Conservation (phyloP, 2,888 invertebrate species). For the Volucella inflata region DNA sequence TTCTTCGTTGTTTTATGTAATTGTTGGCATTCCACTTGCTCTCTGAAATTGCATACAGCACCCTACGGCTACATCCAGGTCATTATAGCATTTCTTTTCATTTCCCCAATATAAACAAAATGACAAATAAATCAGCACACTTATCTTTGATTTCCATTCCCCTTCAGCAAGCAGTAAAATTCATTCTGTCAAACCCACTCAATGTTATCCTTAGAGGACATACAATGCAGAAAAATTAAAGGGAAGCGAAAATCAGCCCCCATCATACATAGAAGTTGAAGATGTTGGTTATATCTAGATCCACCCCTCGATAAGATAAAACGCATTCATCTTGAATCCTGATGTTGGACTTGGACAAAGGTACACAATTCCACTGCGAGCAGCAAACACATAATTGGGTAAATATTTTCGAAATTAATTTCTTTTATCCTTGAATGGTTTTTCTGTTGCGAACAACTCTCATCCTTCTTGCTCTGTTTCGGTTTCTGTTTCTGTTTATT, state of each 20-base stretch:
- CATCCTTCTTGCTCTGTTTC: neutral
- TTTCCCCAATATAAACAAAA: neutral
- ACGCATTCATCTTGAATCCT: constrained; percentile 24
- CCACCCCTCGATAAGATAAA: constrained; percentile 31
- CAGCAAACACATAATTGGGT: constrained; percentile 74
- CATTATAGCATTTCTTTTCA: constrained; percentile 13
- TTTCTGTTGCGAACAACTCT: constrained; percentile 44
- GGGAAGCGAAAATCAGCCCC: constrained; percentile 24
- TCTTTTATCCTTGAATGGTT: constrained; percentile 70
- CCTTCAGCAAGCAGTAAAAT: constrained; percentile 28
- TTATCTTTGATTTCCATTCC: neutral
- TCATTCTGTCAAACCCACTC: constrained; percentile 59
- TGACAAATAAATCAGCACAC: neutral
- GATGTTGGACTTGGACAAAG: constrained; percentile 35
- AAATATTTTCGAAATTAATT: constrained; percentile 75
- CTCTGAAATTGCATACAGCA: constrained; percentile 26
- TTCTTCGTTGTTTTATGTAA: neutral
- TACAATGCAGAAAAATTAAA: constrained; percentile 26
- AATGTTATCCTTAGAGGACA: constrained; percentile 59
- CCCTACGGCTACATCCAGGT: constrained; percentile 36
- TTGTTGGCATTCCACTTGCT: constrained; percentile 25
- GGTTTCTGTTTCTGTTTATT: neutral
- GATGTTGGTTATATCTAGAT: constrained; percentile 33
- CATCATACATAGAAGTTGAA: constrained; percentile 44
- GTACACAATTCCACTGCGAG: constrained; percentile 58